Evolutionary conservation across 2,797 vertebrate species (phyloP), one percentile per base, ranked within the genome.

Genomic region (Neosilurus hyrtlii): DNA sequence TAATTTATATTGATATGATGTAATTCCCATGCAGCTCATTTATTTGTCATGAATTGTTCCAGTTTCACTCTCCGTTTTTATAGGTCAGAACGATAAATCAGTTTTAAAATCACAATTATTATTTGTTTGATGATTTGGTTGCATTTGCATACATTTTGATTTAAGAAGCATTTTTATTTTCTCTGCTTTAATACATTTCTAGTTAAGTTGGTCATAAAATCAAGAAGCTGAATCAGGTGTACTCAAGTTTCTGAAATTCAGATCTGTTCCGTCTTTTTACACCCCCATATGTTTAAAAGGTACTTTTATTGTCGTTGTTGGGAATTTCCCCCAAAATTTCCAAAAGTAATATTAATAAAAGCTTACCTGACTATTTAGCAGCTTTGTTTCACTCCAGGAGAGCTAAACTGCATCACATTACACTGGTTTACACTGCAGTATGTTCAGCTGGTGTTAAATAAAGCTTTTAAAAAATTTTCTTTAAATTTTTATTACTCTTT

Each of bases 291-390:
- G 61, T 80, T 80, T 56, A 37, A 80, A 80, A 80, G 79, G 66
- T 68, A 80, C 79, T 80, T 70, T 80, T 70, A 80, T 80, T 80
- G 63, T 59, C 11, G 9, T 80, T 37, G 78, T 37, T 56, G 79
- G 65, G 20, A 18, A 9, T 43, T 68, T 57, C 22, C 57, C 51
- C 52, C 18, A 5, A 18, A 18, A 18, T 7, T 15, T 57, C 3
- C 52, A 43, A 49, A 43, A n/a, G 30, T 15, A 57, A 80, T 80
- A 24, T 70, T 70, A 70, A 80, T 70, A 80, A 80, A 80, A 43
- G 79, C 68, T 70, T 70, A 59, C 65, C 65, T 57, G 65, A 43
- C 54, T 51, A 70, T 37, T 70, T 24, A 68, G n/a, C 26, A 57
- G 20, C 52, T 70, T 57, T 80, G 52, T 80, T 80, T 80, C 24